Percentiles rank a stretch among this genome's conserved stretches.
phyloP scores from a whole-genome alignment of 2,113 vertebrate genomes.

The Tretioscincus oriximinensis region DNA sequence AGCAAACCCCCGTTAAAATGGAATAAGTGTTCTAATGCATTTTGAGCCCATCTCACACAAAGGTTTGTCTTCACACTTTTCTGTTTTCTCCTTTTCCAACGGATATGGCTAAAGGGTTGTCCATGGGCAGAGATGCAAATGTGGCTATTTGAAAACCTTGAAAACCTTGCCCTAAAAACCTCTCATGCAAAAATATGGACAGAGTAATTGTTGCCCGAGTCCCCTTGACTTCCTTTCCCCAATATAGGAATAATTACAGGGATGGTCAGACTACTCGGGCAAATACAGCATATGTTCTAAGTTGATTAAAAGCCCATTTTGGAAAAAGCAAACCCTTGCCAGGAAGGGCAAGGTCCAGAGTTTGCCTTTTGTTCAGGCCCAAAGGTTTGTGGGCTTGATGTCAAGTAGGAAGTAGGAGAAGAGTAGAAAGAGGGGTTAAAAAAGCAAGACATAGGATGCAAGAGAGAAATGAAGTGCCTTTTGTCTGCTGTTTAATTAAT shows the following conservation, averaged over 20 bases:
- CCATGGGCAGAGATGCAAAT: background rate
- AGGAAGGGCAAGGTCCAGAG: background rate
- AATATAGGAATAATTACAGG: conserved; percentile 24
- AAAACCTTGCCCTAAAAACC: conserved; percentile 21
- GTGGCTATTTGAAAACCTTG: conserved; percentile 9
- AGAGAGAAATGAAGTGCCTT: background rate
- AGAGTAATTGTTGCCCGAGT: background rate
- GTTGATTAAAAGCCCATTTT: conserved; percentile 25
- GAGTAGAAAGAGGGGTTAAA: background rate
- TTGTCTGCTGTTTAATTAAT: conserved; percentile 7
- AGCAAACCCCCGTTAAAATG: too few relatives aligned
- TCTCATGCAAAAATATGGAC: conserved; percentile 11
- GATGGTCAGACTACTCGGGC: background rate
- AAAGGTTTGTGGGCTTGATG: background rate
- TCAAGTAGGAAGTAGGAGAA: background rate
- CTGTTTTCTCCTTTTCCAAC: too few relatives aligned
- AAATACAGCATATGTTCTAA: conserved; percentile 2
- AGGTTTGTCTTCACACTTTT: too few relatives aligned
- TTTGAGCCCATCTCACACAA: too few relatives aligned
- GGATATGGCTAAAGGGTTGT: background rate
- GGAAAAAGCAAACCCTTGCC: background rate
- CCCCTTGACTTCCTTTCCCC: conserved; percentile 35
- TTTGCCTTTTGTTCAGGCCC: background rate
- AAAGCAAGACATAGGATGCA: conserved; percentile 16
- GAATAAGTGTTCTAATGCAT: too few relatives aligned